phyloP scores from a whole-genome alignment of 2,113 vertebrate genomes.

The Patagioenas fasciata region DNA sequence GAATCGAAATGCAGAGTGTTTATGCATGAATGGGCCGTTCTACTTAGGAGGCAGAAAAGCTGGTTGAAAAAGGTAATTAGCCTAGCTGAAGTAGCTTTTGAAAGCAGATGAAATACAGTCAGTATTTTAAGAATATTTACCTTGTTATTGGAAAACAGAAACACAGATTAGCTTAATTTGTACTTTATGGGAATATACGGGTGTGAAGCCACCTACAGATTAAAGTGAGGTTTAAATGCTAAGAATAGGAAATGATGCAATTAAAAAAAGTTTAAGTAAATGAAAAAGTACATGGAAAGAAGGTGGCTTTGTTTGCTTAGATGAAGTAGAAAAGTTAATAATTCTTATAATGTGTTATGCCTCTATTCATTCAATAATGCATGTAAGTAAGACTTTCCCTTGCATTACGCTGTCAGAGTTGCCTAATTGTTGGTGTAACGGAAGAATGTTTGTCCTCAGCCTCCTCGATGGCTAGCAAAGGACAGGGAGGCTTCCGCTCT shows the following conservation, averaged over 20 bases:
- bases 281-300: not conserved
- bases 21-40: not conserved
- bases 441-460: not conserved
- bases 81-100: not conserved
- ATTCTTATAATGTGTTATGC: not conserved
- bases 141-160: not conserved
- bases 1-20: not conserved
- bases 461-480: not conserved
- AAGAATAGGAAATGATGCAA: not conserved
- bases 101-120: not conserved
- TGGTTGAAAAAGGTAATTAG: not conserved
- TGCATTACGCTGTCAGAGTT: not conserved
- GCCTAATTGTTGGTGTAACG: not conserved
- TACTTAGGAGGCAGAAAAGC: not conserved
- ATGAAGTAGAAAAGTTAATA: not conserved
- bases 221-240: not conserved
- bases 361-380: not conserved
- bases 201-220: not conserved
- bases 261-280: not conserved
- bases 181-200: not conserved
- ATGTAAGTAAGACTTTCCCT: not conserved
- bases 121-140: not conserved
- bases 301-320: not conserved
- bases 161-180: not conserved
- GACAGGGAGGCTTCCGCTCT: not conserved